Conservation (phyloP, 1,140 invertebrate species). For the Aphaenogaster ashmeadi region DNA sequence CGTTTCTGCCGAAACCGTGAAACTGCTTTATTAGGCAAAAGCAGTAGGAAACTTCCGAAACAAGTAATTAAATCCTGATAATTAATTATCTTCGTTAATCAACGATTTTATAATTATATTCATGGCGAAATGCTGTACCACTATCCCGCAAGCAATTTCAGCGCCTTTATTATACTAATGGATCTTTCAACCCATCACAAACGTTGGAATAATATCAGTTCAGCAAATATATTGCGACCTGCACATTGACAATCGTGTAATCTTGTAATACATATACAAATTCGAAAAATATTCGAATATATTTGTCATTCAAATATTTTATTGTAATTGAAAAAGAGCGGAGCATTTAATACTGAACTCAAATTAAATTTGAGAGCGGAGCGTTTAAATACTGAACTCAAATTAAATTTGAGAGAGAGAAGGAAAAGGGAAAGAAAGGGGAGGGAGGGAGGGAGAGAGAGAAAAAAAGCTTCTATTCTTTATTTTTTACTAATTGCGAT, state of each 20-base stretch:
- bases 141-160: background rate
- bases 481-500: background rate
- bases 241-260: background rate
- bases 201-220: background rate
- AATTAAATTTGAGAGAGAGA: background rate
- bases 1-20: conserved; percentile 24
- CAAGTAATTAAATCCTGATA: conserved; percentile 52
- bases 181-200: background rate
- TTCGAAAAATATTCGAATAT: background rate
- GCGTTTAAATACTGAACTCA: no score
- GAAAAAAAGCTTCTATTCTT: background rate
- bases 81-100: conserved; percentile 57
- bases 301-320: background rate
- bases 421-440: no score
- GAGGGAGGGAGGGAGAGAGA: background rate
- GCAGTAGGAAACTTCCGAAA: conserved; percentile 27
- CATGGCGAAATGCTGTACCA: conserved; percentile 9
- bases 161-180: conserved; percentile 52
- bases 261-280: background rate
- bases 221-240: background rate
- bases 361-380: background rate
- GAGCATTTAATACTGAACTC: background rate
- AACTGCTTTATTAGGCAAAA: conserved; percentile 41
- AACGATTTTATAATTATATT: conserved; percentile 46
- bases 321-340: background rate